Percentiles rank a stretch among this genome's conserved stretches.
phyloP scores from a whole-genome alignment of 2,113 vertebrate genomes.

The Excalfactoria chinensis region DNA sequence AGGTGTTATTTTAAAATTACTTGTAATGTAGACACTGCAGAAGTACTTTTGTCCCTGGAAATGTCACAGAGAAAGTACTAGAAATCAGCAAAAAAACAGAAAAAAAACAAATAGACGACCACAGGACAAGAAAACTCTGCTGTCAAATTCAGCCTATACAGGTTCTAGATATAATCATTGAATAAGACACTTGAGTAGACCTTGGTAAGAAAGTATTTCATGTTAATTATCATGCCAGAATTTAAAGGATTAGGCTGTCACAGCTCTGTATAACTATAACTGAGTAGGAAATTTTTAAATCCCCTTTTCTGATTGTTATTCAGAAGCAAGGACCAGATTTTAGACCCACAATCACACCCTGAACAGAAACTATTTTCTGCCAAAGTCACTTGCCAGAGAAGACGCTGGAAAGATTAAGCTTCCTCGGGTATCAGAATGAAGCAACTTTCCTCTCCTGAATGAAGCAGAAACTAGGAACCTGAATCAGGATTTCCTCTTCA shows the following conservation, averaged over 20 bases:
- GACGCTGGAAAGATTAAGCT: neutral
- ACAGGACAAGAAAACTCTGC: neutral
- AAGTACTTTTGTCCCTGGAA: neutral
- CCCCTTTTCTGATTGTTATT: neutral
- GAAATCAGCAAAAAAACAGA: neutral
- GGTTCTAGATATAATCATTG: neutral
- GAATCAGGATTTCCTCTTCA: neutral
- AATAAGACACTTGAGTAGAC: neutral
- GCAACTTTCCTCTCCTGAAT: neutral
- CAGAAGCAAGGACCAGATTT: neutral
- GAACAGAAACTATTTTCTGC: neutral
- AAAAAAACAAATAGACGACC: neutral
- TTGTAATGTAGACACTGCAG: neutral
- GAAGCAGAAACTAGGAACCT: neutral
- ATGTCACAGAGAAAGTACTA: neutral
- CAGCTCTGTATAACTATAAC: neutral
- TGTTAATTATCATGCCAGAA: neutral
- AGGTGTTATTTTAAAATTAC: neutral
- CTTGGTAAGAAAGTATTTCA: neutral
- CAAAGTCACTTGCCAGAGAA: rapidly evolving
- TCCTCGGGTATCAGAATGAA: neutral
- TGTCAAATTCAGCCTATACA: neutral
- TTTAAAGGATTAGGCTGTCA: neutral
- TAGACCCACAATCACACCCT: neutral
- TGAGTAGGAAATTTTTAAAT: neutral